Evolutionary conservation across 2,888 invertebrate species (phyloP).

Genomic region (Entomobrya proxima): DNA sequence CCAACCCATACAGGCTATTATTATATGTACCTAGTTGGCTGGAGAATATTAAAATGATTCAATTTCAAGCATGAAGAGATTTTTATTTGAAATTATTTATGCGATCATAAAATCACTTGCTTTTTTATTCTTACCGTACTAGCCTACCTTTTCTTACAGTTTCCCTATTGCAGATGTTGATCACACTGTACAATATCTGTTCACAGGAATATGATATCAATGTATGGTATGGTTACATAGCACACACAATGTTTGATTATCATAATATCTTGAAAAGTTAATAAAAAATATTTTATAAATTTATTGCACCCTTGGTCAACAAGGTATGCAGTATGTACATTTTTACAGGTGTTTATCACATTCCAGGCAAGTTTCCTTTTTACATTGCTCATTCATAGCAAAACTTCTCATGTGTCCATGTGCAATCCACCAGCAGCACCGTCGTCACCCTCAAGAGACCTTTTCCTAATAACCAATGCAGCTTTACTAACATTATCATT

Average conservation of each 20-base stretch:
- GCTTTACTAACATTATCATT: too few relatives aligned
- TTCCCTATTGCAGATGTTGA: too few relatives aligned
- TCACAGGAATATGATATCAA: not conserved
- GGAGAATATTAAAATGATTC: not conserved
- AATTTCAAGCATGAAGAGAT: conserved; percentile 19
- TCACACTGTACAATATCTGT: too few relatives aligned
- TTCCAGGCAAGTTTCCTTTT: conserved; percentile 40
- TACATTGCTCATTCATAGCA: too few relatives aligned
- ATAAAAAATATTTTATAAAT: conserved; percentile 26
- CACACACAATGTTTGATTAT: not conserved
- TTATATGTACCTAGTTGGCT: not conserved
- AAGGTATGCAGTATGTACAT: conserved; percentile 1
- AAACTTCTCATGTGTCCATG: too few relatives aligned
- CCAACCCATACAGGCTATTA: not conserved
- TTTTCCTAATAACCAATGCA: too few relatives aligned
- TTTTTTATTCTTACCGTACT: not conserved
- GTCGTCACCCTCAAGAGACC: too few relatives aligned
- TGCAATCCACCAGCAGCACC: too few relatives aligned
- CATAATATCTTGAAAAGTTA: not conserved
- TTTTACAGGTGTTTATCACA: conserved; percentile 59
- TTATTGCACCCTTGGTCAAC: conserved; percentile 14
- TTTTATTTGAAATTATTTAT: conserved; percentile 33
- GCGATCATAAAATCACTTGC: conserved; percentile 31
- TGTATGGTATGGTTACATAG: not conserved
- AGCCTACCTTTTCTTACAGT: too few relatives aligned